Evolutionary conservation across 2,113 vertebrate genomes (phyloP), one percentile per base, ranked within the genome.

Genomic region (Sturnus vulgaris): DNA sequence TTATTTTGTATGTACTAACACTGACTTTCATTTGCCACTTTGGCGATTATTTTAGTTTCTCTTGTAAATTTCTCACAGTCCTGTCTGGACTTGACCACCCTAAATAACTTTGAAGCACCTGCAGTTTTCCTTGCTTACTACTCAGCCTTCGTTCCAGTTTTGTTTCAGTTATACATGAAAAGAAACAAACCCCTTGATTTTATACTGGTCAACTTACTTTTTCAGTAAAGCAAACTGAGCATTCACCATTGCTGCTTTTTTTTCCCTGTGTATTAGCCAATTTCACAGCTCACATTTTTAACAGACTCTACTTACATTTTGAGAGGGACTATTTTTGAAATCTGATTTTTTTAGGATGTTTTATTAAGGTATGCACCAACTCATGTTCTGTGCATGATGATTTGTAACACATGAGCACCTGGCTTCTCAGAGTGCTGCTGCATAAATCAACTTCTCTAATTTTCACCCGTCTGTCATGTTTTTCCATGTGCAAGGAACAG

Each of bases 11-110:
- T n/a, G 65, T 84, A 64, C 60, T 86, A 64, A 64, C 68, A 56
- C 16, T 0, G 9, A 86, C 57, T 92, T 94, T 95, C 86, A 72
- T 93, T 94, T 92, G 56, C 88, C 77, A 42, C 85, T 94, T 90
- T 93, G 72, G 69, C 0, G 76, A 92, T 86, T 95, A 50, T 76
- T 75, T 91, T 40, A 72, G 52, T 93, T 95, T 96, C 88, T 93
- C 56, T 81, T 94, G 80, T 91, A 93, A 86, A 95, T 69, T 94
- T 83, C 68, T 92, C n/a, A 39, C 18, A 75, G 65, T 95, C 95
- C 35, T 96, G 91, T 64, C 95, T 78, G 65, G 77, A 86, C 94
- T 75, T 96, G 95, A 86, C 88, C 72, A 94, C 69, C 40, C 16
- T 91, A 86, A 92, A 71, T 81, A 92, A 60, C 76, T 90, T 50